Conservation (phyloP, 1,140 invertebrate genomes). For the Zaprionus capensis region DNA sequence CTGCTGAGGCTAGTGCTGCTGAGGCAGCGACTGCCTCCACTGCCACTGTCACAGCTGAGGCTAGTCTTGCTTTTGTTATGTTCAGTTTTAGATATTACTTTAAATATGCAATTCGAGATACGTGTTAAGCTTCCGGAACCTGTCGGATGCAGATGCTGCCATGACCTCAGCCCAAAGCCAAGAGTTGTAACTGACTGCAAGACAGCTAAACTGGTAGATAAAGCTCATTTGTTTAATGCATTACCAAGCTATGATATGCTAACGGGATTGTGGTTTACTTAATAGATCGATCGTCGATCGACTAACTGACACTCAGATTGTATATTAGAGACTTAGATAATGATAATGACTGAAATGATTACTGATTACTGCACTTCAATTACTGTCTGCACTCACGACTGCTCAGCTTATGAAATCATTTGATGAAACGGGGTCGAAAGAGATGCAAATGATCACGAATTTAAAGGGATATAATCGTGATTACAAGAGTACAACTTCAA, state of each 20-base stretch:
- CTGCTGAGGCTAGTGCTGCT: slow-evolving; percentile 18
- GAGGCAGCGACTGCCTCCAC: neutral
- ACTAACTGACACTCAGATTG: slow-evolving; percentile 1
- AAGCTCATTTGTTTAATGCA: slow-evolving; percentile 12
- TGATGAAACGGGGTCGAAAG: neutral
- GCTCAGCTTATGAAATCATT: slow-evolving; percentile 1
- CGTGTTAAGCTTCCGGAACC: slow-evolving; percentile 36
- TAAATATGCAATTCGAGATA: slow-evolving; percentile 57
- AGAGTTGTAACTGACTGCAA: neutral
- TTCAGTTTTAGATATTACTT: slow-evolving; percentile 79
- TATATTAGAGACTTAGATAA: neutral
- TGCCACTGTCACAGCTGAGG: slow-evolving; percentile 15
- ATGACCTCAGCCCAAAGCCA: slow-evolving; percentile 1
- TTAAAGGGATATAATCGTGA: neutral
- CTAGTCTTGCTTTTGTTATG: slow-evolving; percentile 38
- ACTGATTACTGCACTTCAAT: neutral
- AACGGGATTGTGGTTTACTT: slow-evolving; percentile 24
- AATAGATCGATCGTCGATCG: neutral
- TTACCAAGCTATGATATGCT: slow-evolving; percentile 18
- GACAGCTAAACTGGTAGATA: neutral
- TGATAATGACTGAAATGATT: neutral
- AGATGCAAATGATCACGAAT: neutral
- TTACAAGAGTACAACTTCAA: neutral
- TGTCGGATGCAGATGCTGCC: slow-evolving; percentile 29
- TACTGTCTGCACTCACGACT: neutral